Conservation (phyloP, 2,888 invertebrate species). For the Seira ritae region DNA sequence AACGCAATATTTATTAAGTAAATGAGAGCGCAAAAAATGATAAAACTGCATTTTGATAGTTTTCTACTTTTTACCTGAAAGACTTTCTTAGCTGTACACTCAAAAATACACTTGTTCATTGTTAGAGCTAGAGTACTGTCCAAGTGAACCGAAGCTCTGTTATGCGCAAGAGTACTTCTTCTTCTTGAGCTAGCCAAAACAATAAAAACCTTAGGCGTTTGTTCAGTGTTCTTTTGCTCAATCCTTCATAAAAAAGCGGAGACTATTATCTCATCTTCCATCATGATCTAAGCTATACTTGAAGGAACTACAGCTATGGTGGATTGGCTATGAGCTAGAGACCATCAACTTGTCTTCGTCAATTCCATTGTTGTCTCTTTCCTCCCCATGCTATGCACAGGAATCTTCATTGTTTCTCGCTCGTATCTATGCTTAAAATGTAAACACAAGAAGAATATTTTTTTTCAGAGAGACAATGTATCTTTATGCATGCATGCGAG, state of each 20-base stretch:
- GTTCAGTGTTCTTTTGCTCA: background rate
- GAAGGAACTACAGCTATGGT: background rate
- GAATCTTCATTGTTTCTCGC: background rate
- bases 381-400: background rate
- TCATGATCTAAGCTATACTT: background rate
- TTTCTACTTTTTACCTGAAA: no score
- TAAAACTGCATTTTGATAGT: no score
- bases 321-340: background rate
- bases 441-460: background rate
- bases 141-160: no score
- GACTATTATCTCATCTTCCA: conserved; percentile 6
- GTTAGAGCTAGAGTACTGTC: no score
- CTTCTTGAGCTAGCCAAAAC: background rate
- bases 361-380: background rate
- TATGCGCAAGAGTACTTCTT: no score
- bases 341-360: conserved; percentile 10
- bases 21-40: no score
- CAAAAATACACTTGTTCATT: no score
- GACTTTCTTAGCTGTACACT: no score
- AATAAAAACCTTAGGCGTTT: conserved; percentile 9
- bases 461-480: conserved; percentile 5
- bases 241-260: background rate
- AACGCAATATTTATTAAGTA: no score
- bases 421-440: background rate
- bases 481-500: background rate